phyloP scores from a whole-genome alignment of 2,888 invertebrate genomes.

The Ischnus inquisitorius region DNA sequence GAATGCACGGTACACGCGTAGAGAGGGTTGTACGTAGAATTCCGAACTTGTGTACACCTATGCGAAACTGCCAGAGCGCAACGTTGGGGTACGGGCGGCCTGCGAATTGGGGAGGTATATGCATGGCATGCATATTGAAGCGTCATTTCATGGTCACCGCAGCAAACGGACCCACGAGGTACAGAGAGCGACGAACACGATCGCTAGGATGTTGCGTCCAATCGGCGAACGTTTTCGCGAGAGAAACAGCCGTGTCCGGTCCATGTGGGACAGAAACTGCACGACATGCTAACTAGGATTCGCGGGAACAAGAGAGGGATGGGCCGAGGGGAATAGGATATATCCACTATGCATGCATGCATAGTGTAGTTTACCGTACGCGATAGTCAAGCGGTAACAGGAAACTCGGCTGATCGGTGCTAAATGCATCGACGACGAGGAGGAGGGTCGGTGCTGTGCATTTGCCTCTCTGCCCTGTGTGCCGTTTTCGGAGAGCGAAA shows the following conservation, averaged over 20 bases:
- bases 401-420: constrained; percentile 71
- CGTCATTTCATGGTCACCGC: constrained; percentile 81
- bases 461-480: constrained; percentile 23
- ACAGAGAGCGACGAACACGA: constrained; percentile 31
- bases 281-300: neutral
- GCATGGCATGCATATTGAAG: constrained; percentile 80
- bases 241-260: constrained; percentile 19
- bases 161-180: constrained; percentile 57
- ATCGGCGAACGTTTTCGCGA: constrained; percentile 33
- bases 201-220: constrained; percentile 3
- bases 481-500: neutral
- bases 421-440: constrained; percentile 66
- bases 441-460: constrained; percentile 40
- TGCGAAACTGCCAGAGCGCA: constrained; percentile 45
- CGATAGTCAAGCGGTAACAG: constrained; percentile 67
- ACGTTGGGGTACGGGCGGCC: constrained; percentile 54
- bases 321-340: neutral
- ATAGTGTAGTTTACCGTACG: constrained; percentile 58
- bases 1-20: constrained; percentile 20
- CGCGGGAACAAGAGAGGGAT: neutral
- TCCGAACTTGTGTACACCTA: constrained; percentile 26
- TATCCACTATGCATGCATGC: constrained; percentile 35
- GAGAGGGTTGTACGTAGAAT: neutral
- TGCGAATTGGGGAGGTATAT: constrained; percentile 69
- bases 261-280: constrained; percentile 20